Conservation (phyloP, 2,888 invertebrate genomes). For the Heliconius cydno region DNA sequence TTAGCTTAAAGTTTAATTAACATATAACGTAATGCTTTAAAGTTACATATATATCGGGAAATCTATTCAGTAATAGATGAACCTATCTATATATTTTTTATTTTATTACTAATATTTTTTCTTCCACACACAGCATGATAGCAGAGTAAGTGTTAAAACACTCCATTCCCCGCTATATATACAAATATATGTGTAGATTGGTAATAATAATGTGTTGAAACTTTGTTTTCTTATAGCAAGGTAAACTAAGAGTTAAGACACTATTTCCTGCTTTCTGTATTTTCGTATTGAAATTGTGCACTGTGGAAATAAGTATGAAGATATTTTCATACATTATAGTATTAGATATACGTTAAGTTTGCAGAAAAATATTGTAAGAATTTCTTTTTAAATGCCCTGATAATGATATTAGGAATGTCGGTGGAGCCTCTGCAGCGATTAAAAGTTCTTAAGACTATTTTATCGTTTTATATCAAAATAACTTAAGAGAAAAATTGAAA, state of each 20-base stretch:
- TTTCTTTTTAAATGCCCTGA: background rate
- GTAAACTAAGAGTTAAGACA: too few relatives aligned
- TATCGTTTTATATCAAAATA: background rate
- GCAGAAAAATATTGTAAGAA: background rate
- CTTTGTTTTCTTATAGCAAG: too few relatives aligned
- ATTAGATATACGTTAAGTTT: background rate
- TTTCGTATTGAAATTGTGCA: too few relatives aligned
- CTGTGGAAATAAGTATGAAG: too few relatives aligned
- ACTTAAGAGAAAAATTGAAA: background rate
- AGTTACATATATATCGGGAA: background rate
- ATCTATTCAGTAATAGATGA: background rate
- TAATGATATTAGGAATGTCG: background rate
- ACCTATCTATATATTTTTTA: background rate
- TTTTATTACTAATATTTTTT: too few relatives aligned
- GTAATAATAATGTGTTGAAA: too few relatives aligned
- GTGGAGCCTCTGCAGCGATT: background rate
- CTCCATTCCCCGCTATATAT: too few relatives aligned
- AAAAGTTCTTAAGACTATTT: background rate
- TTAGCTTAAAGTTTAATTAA: constrained; percentile 6
- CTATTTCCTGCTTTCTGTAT: too few relatives aligned
- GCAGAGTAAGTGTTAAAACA: too few relatives aligned
- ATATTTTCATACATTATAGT: too few relatives aligned
- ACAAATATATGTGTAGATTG: too few relatives aligned
- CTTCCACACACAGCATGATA: too few relatives aligned
- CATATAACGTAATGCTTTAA: background rate